Conservation (phyloP, 2,888 invertebrate genomes). For the Lamellibrachia satsuma region DNA sequence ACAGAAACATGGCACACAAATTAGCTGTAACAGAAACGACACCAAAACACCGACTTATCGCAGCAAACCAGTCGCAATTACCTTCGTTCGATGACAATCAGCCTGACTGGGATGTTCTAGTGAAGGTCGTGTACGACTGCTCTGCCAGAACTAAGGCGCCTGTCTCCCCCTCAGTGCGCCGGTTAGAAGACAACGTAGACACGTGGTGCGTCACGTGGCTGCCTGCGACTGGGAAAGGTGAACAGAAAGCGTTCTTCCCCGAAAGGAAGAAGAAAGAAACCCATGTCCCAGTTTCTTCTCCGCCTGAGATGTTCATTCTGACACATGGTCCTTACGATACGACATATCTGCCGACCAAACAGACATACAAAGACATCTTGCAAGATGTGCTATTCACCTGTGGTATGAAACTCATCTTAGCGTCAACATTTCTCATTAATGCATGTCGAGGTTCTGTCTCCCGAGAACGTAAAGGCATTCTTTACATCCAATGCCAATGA, state of each 20-base stretch:
- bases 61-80: conserved; percentile 34
- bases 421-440: conserved; percentile 36
- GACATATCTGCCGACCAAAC: background rate
- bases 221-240: conserved; percentile 38
- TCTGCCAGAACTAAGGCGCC: conserved; percentile 30
- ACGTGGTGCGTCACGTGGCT: conserved; percentile 38
- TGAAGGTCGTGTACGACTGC: conserved; percentile 33
- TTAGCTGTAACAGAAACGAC: no score
- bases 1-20: no score
- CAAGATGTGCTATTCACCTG: conserved; percentile 40
- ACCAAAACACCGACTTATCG: no score
- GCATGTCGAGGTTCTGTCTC: conserved; percentile 39
- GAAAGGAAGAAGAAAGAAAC: background rate
- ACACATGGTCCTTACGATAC: background rate
- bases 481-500: conserved; percentile 35
- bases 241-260: conserved; percentile 39
- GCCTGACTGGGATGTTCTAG: conserved; percentile 37
- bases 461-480: conserved; percentile 40
- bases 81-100: conserved; percentile 31
- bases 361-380: conserved; percentile 33
- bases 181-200: background rate
- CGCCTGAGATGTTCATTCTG: background rate
- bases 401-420: conserved; percentile 41
- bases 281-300: background rate
- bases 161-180: conserved; percentile 34